A percentile compares a stretch with the other conserved stretches of the same genome.
phyloP scores from a whole-genome alignment of 37 sponge, comb jelly and placozoan species.

The Halichondria panicea region DNA sequence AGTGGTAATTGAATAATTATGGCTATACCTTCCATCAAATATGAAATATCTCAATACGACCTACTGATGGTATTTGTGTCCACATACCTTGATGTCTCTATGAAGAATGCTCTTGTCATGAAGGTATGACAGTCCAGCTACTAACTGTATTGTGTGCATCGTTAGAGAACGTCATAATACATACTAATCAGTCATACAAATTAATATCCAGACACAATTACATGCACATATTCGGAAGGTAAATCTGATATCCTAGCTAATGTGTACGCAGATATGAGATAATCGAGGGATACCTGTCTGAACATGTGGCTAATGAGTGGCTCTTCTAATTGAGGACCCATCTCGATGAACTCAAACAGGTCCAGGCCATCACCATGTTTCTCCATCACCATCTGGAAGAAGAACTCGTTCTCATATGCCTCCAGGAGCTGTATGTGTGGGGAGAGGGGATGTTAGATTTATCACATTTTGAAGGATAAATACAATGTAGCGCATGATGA shows the following conservation, averaged over 20 bases:
- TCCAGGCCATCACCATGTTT: conserved; percentile 95
- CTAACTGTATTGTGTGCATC: conserved; percentile 23
- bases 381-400: conserved; percentile 95
- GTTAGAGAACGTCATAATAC: neutral
- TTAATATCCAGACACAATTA: conserved; percentile 7
- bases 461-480: too few relatives aligned
- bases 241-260: neutral
- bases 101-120: conserved; percentile 66
- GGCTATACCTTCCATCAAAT: too few relatives aligned
- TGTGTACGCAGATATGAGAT: neutral
- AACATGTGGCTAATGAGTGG: conserved; percentile 88
- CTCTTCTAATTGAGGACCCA: conserved; percentile 66
- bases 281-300: conserved; percentile 63
- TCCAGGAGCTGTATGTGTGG: conserved; percentile 83
- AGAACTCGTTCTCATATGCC: conserved; percentile 85
- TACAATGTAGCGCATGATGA: too few relatives aligned
- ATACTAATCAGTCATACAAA: too few relatives aligned
- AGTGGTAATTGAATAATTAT: too few relatives aligned
- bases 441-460: too few relatives aligned
- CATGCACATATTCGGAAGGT: neutral
- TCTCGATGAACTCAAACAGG: conserved; percentile 92
- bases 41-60: too few relatives aligned
- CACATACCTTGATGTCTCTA: conserved; percentile 69
- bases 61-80: neutral
- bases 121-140: conserved; percentile 58